Evolutionary conservation across 2,113 vertebrate genomes (phyloP).

Genomic region (Xenus cinereus): DNA sequence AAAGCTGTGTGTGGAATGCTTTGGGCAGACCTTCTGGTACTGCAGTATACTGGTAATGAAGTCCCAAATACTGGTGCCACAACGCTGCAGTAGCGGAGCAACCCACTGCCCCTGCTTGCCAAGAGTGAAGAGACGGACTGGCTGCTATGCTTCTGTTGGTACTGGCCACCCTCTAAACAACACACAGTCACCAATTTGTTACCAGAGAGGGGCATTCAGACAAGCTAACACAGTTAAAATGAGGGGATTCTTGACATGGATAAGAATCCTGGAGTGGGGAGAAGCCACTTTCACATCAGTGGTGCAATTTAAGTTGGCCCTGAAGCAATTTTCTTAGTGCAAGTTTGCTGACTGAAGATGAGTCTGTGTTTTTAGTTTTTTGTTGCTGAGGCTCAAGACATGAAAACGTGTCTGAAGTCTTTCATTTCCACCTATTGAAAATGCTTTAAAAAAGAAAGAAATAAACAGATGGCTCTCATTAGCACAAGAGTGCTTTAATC

Average conservation of each 20-base stretch:
- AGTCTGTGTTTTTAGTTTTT: neutral
- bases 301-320: neutral
- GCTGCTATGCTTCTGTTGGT: neutral
- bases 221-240: neutral
- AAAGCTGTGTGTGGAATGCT: neutral
- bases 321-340: neutral
- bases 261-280: neutral
- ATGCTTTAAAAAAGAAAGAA: slow-evolving; percentile 21
- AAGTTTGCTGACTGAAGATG: slow-evolving; percentile 10
- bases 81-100: neutral
- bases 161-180: neutral
- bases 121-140: neutral
- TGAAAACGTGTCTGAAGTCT: slow-evolving; percentile 48
- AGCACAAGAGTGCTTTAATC: slow-evolving; percentile 52
- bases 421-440: slow-evolving; percentile 55
- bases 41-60: neutral
- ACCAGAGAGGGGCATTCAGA: neutral
- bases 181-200: neutral
- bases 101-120: neutral
- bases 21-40: neutral
- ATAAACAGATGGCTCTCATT: slow-evolving; percentile 71
- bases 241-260: neutral
- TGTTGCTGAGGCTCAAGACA: slow-evolving; percentile 34
- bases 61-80: neutral
- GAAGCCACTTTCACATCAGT: neutral